Evolutionary conservation across 2,113 vertebrate genomes (phyloP).

Genomic region (Chrysochloris asiatica): DNA sequence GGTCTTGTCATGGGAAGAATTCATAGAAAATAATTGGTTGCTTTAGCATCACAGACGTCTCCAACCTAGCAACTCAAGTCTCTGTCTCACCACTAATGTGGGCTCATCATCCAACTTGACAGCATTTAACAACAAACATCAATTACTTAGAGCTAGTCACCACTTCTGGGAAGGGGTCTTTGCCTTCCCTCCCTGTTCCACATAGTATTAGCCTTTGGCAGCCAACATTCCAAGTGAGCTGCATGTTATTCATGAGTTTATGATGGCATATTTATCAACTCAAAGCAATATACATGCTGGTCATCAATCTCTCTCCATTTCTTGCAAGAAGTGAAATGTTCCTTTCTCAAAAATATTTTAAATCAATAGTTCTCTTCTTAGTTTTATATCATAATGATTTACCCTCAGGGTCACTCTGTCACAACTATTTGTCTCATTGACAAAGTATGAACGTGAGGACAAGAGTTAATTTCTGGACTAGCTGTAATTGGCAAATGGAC

Average conservation of each 20-base stretch:
- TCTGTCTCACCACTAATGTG: not conserved
- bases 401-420: not conserved
- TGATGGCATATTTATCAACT: too few relatives aligned
- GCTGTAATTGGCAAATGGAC: not conserved
- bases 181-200: not conserved
- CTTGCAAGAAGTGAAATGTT: not conserved
- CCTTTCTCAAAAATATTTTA: not conserved
- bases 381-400: conserved; percentile 7
- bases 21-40: conserved; percentile 67
- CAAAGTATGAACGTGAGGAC: not conserved
- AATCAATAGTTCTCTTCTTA: not conserved
- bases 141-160: fast-evolving
- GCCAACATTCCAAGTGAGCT: not conserved
- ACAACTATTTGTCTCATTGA: not conserved
- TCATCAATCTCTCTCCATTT: not conserved
- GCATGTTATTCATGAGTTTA: not conserved
- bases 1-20: conserved; percentile 63
- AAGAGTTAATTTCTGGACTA: not conserved
- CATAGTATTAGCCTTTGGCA: not conserved
- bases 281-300: not conserved
- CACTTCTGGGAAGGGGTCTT: not conserved
- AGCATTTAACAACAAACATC: too few relatives aligned
- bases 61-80: not conserved
- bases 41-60: conserved; percentile 70
- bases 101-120: too few relatives aligned